phyloP scores from a whole-genome alignment of 53 echinoderm and acorn worm genomes.

The Hippasteria phrygiana region DNA sequence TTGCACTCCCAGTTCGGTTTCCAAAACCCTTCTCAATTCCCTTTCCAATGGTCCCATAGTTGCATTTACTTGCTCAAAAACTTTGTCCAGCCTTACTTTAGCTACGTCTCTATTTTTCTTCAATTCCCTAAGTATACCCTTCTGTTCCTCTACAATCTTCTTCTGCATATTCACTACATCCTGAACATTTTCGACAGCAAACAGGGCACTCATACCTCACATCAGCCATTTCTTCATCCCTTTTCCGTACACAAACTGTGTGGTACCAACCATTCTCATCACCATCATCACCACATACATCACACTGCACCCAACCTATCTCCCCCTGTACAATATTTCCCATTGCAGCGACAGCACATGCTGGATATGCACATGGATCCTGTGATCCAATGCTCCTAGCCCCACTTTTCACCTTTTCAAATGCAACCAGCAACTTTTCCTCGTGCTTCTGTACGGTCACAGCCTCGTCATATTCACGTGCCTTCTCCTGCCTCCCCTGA shows the following conservation, averaged over 20 bases:
- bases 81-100: constrained; percentile 27
- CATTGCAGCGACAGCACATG: constrained; percentile 17
- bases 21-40: constrained; percentile 35
- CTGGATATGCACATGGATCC: neutral
- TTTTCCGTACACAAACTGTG: constrained; percentile 51
- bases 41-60: constrained; percentile 53
- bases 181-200: constrained; percentile 34
- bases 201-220: constrained; percentile 39
- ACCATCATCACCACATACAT: constrained; percentile 5
- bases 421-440: neutral
- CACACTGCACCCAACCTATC: constrained; percentile 17
- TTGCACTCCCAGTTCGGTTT: constrained; percentile 60
- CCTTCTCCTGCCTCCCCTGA: neutral
- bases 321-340: neutral
- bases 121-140: constrained; percentile 6
- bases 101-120: neutral
- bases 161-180: constrained; percentile 36
- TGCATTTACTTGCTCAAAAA: constrained; percentile 36
- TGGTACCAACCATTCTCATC: constrained; percentile 64
- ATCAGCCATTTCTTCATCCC: neutral
- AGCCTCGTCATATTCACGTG: neutral
- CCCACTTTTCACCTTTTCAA: constrained; percentile 9
- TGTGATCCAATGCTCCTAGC: neutral
- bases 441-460: neutral
- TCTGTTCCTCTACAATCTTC: constrained; percentile 11